A percentile compares a stretch with the other conserved stretches of the same genome.
These are phyloP conservation scores for Tinea pellionella DNA, from an alignment of 2,888 invertebrate genomes.

Conservation along the genomic window DNA sequence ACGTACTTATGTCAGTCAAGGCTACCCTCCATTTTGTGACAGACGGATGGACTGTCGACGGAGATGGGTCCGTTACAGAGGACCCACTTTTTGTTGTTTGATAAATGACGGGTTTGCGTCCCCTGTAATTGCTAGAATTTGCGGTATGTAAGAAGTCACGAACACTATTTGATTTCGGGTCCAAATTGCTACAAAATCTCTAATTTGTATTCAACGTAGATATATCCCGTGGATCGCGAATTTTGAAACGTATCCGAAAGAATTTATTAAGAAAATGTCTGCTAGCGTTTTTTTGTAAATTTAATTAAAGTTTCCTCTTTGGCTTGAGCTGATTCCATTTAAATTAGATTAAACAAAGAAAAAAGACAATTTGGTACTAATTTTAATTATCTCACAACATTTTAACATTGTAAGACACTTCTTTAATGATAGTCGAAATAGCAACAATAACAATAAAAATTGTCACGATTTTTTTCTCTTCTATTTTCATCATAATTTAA, in stretches of 20 bases:
- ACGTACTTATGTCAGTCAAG: too few relatives aligned
- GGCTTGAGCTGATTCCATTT: too few relatives aligned
- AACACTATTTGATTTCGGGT: slow-evolving; percentile 4
- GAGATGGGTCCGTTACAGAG: not conserved
- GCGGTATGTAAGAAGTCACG: slow-evolving; percentile 1
- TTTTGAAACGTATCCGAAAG: not conserved
- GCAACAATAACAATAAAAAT: too few relatives aligned
- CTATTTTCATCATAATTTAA: too few relatives aligned
- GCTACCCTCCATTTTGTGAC: not conserved
- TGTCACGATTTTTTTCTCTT: too few relatives aligned
- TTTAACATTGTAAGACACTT: too few relatives aligned
- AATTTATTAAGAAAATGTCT: slow-evolving; percentile 4
- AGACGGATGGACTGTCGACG: not conserved
- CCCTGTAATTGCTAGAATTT: slow-evolving; percentile 8
- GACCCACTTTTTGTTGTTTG: not conserved
- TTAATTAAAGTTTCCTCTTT: not conserved
- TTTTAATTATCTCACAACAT: too few relatives aligned
- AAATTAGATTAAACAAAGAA: too few relatives aligned
- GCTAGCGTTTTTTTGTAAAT: not conserved
- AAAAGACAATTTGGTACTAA: too few relatives aligned
- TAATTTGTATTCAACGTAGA: slow-evolving; percentile 5
- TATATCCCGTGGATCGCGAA: not conserved
- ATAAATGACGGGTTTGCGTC: not conserved
- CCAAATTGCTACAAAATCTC: slow-evolving; percentile 2
- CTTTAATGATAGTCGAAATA: too few relatives aligned